phyloP scores from a whole-genome alignment of 30 jellyfish, hydroid and myxozoan genomes.

The Turritopsis rubra region DNA sequence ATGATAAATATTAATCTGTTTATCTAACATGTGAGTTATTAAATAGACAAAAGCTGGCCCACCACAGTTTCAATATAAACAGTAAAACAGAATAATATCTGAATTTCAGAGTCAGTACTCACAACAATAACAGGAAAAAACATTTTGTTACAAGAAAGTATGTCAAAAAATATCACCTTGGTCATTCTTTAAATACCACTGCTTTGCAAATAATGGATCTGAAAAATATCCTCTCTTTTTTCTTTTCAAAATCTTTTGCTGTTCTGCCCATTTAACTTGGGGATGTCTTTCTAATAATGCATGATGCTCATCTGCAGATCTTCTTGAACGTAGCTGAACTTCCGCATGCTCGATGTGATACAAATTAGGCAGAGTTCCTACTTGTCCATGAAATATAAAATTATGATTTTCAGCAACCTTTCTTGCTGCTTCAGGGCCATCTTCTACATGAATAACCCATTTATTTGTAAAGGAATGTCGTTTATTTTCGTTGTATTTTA shows the following conservation, averaged over 20 bases:
- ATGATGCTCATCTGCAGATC: constrained; percentile 79
- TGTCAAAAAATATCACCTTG: constrained; percentile 33
- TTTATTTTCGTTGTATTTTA: not conserved
- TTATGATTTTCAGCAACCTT: constrained; percentile 68
- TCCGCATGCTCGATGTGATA: constrained; percentile 55
- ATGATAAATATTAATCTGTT: too few species aligned
- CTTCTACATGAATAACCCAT: constrained; percentile 78
- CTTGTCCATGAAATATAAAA: constrained; percentile 49
- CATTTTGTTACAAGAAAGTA: not conserved
- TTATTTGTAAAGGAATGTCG: constrained; percentile 59
- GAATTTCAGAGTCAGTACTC: too few species aligned
- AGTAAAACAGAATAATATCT: too few species aligned
- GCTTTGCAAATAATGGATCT: constrained; percentile 79
- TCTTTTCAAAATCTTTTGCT: constrained; percentile 65
- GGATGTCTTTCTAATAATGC: constrained; percentile 42
- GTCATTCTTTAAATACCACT: constrained; percentile 80
- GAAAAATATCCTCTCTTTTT: constrained; percentile 59
- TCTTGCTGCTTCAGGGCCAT: constrained; percentile 62
- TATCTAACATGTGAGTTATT: too few species aligned
- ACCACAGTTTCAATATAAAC: too few species aligned
- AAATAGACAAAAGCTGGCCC: too few species aligned
- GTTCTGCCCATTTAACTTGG: constrained; percentile 71
- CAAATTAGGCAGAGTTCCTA: constrained; percentile 57
- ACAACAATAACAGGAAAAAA: too few species aligned
- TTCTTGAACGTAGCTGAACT: constrained; percentile 36